A percentile compares a stretch with the other conserved stretches of the same genome.
These are phyloP conservation scores for Tachycineta bicolor DNA, from an alignment of 2,113 vertebrate species.

Conservation along the genomic window DNA sequence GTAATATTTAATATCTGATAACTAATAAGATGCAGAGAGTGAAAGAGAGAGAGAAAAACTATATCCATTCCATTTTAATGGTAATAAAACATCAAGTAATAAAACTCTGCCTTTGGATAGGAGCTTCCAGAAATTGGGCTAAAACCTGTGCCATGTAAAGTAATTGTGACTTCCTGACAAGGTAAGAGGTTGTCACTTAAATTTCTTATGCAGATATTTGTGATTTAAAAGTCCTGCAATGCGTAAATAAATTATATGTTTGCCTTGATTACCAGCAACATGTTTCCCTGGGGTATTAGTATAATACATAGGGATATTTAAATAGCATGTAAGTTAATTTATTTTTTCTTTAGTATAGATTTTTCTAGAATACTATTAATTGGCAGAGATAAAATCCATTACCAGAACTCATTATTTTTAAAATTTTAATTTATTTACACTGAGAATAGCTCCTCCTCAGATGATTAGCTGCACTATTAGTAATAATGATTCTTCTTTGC, in stretches of 20 bases:
- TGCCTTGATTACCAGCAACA: background rate
- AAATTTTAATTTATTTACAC: constrained; percentile 62
- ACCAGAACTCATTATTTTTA: constrained; percentile 36
- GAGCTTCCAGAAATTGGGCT: background rate
- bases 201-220: background rate
- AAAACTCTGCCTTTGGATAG: background rate
- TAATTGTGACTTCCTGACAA: background rate
- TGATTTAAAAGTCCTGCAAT: background rate
- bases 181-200: background rate
- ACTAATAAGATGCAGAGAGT: background rate
- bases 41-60: background rate
- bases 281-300: background rate
- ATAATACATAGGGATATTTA: background rate
- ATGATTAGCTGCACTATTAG: constrained; percentile 40
- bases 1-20: background rate
- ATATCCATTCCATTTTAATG: background rate
- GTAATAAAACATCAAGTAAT: background rate
- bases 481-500: constrained; percentile 45
- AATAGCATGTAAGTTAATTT: background rate
- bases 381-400: constrained; percentile 39
- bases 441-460: constrained; percentile 25
- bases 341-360: background rate
- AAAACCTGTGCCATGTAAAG: background rate
- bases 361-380: constrained; percentile 5
- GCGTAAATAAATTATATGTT: background rate